Evolutionary conservation across 2,888 invertebrate genomes (phyloP).

Genomic region (Ichneumoninae sp.): DNA sequence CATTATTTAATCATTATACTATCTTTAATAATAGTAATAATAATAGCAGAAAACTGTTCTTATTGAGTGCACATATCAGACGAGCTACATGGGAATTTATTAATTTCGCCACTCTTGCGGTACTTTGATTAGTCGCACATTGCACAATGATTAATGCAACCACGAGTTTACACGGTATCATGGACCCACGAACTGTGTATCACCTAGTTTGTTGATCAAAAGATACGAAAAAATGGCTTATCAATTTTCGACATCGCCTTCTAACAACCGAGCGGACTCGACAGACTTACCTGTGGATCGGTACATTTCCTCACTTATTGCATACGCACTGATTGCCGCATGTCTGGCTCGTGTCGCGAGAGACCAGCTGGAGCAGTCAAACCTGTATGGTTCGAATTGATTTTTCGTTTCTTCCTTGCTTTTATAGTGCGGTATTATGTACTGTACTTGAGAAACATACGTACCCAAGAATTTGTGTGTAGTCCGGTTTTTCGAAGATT

Average conservation of each 20-base stretch:
- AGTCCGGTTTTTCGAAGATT: conserved; percentile 30
- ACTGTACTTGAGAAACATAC: neutral
- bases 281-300: neutral
- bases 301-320: conserved; percentile 19
- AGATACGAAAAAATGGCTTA: neutral
- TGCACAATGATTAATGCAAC: neutral
- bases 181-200: neutral
- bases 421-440: neutral
- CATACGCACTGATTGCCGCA: neutral
- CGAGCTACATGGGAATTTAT: conserved; percentile 3
- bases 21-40: neutral
- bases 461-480: neutral
- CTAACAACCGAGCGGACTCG: neutral
- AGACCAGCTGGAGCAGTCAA: conserved; percentile 8
- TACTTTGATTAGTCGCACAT: conserved; percentile 2
- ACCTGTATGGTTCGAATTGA: conserved; percentile 8
- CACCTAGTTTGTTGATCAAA: neutral
- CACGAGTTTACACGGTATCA: neutral
- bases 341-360: neutral
- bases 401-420: conserved; percentile 6
- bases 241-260: conserved; percentile 11
- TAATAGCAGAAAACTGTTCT: neutral
- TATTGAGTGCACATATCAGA: neutral
- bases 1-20: neutral
- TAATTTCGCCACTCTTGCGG: conserved; percentile 21